Evolutionary conservation across 2,888 invertebrate species (phyloP), one percentile per base, ranked within the genome.

Genomic region (Pantelozetes paolii): DNA sequence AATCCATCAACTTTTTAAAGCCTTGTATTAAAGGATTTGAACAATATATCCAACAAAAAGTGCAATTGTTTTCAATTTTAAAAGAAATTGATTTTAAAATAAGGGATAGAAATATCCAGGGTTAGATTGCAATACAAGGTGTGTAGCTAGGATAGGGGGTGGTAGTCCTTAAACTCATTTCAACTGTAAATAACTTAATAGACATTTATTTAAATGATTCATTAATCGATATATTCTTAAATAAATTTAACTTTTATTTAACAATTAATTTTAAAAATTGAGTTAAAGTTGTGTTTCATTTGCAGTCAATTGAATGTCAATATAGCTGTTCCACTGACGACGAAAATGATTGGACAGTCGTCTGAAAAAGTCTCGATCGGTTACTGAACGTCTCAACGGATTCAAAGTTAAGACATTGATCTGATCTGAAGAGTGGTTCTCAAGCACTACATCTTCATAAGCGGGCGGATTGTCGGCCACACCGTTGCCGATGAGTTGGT

Each of bases 381-480:
- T 77, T 15, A 76, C 67, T 1, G 77, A 77, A 20, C 78, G 74
- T 40, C 76, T 42, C 18, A 77, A 54, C n/a, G 76, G 77, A 20
- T 71, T 72, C 23, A 48, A 45, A 15, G 11, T 36, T 1, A 62
- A 26, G 15, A 40, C 20, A 26, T 23, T 32, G 18, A 40, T 67
- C 2, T 23, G 23, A 42, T 75, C 72, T 28, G 82, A 71, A 23
- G 82, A 82, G 71, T 81, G 80, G 77, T 81, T 80, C 78, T 82
- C 81, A 79, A 85, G 86, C 42, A 89, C 82, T 0, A 89, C 88
- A 79, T 88, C 87, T 80, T 88, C 88, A 78, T 88, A 88, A 32
- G 86, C 84, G 1, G 88, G 88, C 0, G 88, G 85, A 5, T 80
- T 77, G 71, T 81, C 81, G 28, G 1, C 40, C 15, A 23, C 26